Percentiles rank a stretch among this genome's conserved stretches.
These are phyloP conservation scores for Hyperoplus lanceolatus DNA, from an alignment of 2,797 vertebrate species.

Conservation along the genomic window DNA sequence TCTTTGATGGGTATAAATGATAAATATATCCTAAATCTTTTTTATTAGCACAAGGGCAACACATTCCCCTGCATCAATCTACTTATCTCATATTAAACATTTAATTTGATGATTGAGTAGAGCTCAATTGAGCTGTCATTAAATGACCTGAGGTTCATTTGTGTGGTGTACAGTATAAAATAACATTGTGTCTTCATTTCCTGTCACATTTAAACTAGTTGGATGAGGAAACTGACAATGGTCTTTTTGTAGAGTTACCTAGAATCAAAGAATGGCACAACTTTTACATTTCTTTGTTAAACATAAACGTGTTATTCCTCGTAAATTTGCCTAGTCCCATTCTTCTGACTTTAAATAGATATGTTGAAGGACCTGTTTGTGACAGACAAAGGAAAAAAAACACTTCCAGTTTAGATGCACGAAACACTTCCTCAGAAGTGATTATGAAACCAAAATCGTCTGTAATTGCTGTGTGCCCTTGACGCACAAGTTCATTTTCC, in stretches of 20 bases:
- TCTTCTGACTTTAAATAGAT: constrained; percentile 35
- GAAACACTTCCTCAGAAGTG: constrained; percentile 47
- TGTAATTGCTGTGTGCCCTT: constrained; percentile 5
- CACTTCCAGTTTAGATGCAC: constrained; percentile 43
- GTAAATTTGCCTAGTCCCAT: background rate
- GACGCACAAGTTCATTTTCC: constrained; percentile 18
- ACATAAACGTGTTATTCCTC: background rate
- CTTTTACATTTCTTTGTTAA: constrained; percentile 4
- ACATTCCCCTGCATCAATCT: background rate
- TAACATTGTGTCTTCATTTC: background rate
- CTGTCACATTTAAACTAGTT: background rate
- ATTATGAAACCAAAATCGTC: constrained; percentile 57
- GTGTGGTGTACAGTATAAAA: background rate
- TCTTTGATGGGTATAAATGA: background rate
- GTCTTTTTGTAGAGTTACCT: background rate
- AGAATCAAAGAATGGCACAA: background rate
- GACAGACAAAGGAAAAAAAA: background rate
- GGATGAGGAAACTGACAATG: background rate
- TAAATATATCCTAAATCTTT: background rate
- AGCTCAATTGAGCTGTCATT: background rate
- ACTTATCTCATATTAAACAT: background rate
- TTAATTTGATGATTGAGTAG: background rate
- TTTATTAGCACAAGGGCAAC: background rate
- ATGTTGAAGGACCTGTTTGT: constrained; percentile 54
- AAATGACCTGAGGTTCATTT: background rate